phyloP scores from a whole-genome alignment of 2,888 invertebrate genomes.

The Macropis europaea region DNA sequence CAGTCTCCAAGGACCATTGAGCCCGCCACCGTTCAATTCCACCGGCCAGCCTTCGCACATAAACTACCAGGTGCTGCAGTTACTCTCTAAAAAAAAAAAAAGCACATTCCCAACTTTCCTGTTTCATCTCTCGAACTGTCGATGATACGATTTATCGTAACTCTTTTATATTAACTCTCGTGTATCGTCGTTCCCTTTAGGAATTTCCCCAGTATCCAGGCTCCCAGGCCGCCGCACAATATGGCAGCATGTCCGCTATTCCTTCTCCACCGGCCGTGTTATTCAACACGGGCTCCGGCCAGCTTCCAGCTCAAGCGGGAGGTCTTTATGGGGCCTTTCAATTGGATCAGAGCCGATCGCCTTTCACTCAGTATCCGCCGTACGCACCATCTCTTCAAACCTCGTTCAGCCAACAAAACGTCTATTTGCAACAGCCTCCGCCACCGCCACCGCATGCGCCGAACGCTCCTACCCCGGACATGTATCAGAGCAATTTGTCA shows the following conservation, averaged over 20 bases:
- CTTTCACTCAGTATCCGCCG: conserved; percentile 88
- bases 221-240: conserved; percentile 82
- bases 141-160: not conserved
- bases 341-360: conserved; percentile 88
- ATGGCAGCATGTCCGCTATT: conserved; percentile 90
- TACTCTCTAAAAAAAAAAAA: not conserved
- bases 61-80: conserved; percentile 84
- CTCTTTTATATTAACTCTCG: conserved; percentile 27
- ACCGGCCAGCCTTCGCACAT: conserved; percentile 82
- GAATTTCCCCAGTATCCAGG: conserved; percentile 77
- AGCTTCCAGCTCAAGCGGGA: conserved; percentile 85
- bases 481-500: conserved; percentile 85
- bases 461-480: conserved; percentile 84
- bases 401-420: conserved; percentile 81
- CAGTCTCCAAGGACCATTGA: conserved; percentile 82
- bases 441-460: conserved; percentile 83
- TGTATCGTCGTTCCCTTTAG: conserved; percentile 67
- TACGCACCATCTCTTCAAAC: conserved; percentile 84
- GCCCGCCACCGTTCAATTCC: conserved; percentile 82
- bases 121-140: not conserved
- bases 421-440: conserved; percentile 81
- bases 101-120: not conserved
- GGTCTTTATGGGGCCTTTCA: conserved; percentile 92
- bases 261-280: conserved; percentile 92
- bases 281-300: conserved; percentile 87